These are phyloP conservation scores for Mesochorus sp. DNA, from an alignment of 2,888 invertebrate species.

Conservation along the genomic window DNA sequence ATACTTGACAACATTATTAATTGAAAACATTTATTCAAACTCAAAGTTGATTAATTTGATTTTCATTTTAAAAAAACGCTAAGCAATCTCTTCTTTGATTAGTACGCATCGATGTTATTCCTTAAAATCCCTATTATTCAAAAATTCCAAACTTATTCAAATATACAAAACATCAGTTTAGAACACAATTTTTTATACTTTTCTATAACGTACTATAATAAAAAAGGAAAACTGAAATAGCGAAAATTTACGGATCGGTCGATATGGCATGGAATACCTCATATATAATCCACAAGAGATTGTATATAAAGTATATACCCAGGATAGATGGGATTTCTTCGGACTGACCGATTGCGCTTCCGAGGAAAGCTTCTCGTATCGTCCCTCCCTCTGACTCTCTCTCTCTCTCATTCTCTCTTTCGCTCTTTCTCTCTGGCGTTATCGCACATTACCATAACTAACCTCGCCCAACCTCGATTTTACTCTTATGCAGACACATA, in stretches of 20 bases:
- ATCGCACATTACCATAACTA: conserved; percentile 63
- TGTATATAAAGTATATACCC: conserved; percentile 13
- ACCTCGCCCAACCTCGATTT: conserved; percentile 62
- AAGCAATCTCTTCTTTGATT: too few species aligned
- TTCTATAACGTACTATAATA: too few species aligned
- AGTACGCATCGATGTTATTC: too few species aligned
- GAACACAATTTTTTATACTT: too few species aligned
- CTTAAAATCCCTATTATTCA: too few species aligned
- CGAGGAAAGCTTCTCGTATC: conserved; percentile 46
- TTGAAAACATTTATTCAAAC: too few species aligned
- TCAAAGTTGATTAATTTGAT: too few species aligned
- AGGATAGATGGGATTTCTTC: conserved; percentile 46
- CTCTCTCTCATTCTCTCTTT: conserved; percentile 27
- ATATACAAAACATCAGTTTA: too few species aligned
- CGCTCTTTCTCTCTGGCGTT: background rate
- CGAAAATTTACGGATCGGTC: background rate
- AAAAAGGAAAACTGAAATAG: too few species aligned
- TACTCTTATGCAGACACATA: background rate
- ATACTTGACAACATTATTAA: too few species aligned
- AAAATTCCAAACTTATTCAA: too few species aligned
- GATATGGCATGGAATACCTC: background rate
- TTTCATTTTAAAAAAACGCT: too few species aligned
- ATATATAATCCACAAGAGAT: background rate
- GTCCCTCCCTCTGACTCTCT: background rate
- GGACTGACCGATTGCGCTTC: conserved; percentile 49